Evolutionary conservation across 2,888 invertebrate species (phyloP).

Genomic region (Antheraea yamamai): DNA sequence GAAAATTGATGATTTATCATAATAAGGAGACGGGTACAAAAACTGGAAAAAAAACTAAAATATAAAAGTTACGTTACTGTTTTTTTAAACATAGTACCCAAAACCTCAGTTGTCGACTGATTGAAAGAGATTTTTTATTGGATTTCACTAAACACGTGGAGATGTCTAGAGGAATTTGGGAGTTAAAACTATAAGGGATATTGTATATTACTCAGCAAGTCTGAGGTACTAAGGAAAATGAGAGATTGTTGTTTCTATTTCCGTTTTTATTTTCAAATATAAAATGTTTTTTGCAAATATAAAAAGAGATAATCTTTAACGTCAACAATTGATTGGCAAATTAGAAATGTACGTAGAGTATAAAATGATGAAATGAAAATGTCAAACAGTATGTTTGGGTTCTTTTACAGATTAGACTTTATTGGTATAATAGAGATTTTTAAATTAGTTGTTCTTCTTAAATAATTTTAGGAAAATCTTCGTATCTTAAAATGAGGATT

Average conservation of each 20-base stretch:
- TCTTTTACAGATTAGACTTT: too few relatives aligned
- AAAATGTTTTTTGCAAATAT: neutral
- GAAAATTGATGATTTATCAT: too few relatives aligned
- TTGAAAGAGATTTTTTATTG: slow-evolving; percentile 33
- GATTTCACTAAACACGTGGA: slow-evolving; percentile 21
- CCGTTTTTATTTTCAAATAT: neutral
- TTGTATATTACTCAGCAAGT: neutral
- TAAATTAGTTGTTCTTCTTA: too few relatives aligned
- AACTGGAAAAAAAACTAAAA: neutral
- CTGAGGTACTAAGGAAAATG: neutral
- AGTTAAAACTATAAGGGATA: neutral
- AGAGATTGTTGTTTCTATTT: neutral
- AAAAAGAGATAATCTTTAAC: neutral
- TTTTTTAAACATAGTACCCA: neutral
- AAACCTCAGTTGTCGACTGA: slow-evolving; percentile 30
- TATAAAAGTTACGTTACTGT: slow-evolving; percentile 8
- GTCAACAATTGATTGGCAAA: neutral
- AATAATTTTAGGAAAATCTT: too few relatives aligned
- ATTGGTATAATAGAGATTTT: too few relatives aligned
- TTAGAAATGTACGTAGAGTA: too few relatives aligned
- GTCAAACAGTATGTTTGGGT: too few relatives aligned
- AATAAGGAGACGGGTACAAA: neutral
- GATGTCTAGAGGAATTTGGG: slow-evolving; percentile 5
- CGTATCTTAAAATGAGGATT: too few relatives aligned
- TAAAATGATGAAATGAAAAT: too few relatives aligned